Conservation (phyloP, 2,113 vertebrate species). For the Atractosteus spatula region DNA sequence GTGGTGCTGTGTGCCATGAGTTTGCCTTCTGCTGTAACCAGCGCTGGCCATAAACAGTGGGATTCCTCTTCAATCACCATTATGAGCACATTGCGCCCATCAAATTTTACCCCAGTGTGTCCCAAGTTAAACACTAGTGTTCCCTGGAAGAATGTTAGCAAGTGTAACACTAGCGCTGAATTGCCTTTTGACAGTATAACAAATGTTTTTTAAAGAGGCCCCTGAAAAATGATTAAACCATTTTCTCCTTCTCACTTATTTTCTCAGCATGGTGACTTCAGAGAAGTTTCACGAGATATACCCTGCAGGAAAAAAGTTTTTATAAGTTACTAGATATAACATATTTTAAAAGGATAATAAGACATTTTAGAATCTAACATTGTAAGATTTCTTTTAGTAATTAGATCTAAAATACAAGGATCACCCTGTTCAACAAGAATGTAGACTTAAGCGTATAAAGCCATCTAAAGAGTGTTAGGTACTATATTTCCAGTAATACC, state of each 20-base stretch:
- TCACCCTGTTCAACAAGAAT: not conserved
- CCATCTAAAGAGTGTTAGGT: too few species aligned
- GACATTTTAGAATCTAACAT: too few species aligned
- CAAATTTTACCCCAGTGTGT: conserved; percentile 75
- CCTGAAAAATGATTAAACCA: conserved; percentile 67
- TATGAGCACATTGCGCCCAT: conserved; percentile 72
- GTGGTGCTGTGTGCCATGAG: conserved; percentile 69
- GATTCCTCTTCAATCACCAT: conserved; percentile 80
- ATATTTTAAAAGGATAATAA: too few species aligned
- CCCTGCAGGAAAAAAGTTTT: conserved; percentile 46
- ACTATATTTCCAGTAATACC: too few species aligned
- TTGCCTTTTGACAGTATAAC: conserved; percentile 73
- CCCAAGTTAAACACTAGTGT: conserved; percentile 58
- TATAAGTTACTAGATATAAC: conserved; percentile 36
- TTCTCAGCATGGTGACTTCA: conserved; percentile 63
- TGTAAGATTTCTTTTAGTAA: too few species aligned
- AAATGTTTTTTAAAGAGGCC: conserved; percentile 69
- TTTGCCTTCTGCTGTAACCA: conserved; percentile 61
- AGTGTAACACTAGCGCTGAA: conserved; percentile 68
- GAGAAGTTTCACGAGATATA: conserved; percentile 53
- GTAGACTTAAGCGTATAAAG: too few species aligned
- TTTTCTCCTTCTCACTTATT: conserved; percentile 72
- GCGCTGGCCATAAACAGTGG: conserved; percentile 68
- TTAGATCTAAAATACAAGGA: not conserved
- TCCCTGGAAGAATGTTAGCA: conserved; percentile 69